phyloP scores from a whole-genome alignment of 35 echinoderm and acorn worm species.

The Apostichopus japonicus region DNA sequence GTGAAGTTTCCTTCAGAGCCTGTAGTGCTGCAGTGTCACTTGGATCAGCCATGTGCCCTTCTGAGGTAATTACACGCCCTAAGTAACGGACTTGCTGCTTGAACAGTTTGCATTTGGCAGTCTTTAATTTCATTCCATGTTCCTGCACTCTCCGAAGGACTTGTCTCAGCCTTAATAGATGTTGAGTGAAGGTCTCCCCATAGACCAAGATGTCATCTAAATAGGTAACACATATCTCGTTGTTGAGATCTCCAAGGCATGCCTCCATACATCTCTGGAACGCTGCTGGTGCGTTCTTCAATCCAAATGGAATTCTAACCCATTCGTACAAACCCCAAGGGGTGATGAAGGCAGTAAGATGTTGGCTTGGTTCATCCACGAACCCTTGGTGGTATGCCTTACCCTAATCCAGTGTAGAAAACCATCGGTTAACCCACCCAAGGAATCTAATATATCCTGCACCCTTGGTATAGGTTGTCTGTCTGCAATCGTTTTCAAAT shows the following conservation, averaged over 20 bases:
- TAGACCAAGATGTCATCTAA: constrained; percentile 48
- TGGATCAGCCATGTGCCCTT: constrained; percentile 57
- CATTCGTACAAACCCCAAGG: too few species aligned
- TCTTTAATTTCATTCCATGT: too few species aligned
- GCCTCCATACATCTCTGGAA: constrained; percentile 14
- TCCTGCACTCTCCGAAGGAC: too few species aligned
- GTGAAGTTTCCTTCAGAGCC: constrained; percentile 33
- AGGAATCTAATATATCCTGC: constrained; percentile 53
- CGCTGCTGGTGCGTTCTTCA: too few species aligned
- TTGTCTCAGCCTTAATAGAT: too few species aligned
- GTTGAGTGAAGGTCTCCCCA: constrained; percentile 8
- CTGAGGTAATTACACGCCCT: constrained; percentile 6
- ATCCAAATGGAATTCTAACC: background rate
- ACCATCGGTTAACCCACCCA: constrained; percentile 52
- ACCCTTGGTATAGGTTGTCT: constrained; percentile 70
- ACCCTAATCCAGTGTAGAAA: too few species aligned
- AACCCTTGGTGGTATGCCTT: too few species aligned
- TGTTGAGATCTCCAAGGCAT: background rate
- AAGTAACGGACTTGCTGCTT: background rate
- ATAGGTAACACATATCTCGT: constrained; percentile 39
- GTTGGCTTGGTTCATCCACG: too few species aligned
- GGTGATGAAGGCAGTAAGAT: too few species aligned
- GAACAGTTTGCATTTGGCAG: too few species aligned
- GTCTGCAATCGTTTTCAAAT: constrained; percentile 63
- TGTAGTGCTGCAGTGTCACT: constrained; percentile 62